Evolutionary conservation across 1,140 invertebrate species (phyloP), one percentile per base, ranked within the genome.

Genomic region (Harpegnathos saltator): DNA sequence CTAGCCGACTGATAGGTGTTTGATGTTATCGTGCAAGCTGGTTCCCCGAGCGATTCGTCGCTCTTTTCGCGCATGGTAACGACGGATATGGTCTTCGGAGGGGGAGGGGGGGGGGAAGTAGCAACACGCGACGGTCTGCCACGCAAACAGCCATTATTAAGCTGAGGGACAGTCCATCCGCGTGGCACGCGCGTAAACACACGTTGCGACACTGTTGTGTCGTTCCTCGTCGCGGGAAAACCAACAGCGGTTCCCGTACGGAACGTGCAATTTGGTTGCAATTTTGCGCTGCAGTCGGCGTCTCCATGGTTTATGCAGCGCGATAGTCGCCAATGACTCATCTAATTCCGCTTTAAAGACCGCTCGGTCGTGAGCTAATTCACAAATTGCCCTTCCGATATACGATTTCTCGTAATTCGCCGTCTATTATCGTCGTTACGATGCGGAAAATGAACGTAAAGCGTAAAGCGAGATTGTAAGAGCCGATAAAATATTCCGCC

Each of bases 401-500:
- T 69, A 12, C n/a, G 22, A 69, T 69, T 69, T 14, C 12, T 5
- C 75, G 52, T 52, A 69, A 80, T 80, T n/a, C n/a, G 9, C 17
- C 65, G 12, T 3, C 14, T 12, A 71, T 68, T 69, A 77, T 56
- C 48, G 4, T 77, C 61, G 44, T 77, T 3, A 54, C 24, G 7
- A 58, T n/a, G 19, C 52, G 19, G 61, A 68, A 77, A 80, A 59
- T 58, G 33, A 5, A 58, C 54, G 48, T 19, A 38, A n/a, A n/a
- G n/a, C n/a, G n/a, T n/a, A n/a, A n/a, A n/a, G 44, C 54, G 65
- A 77, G 44, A 65, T 78, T 56, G 29, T 56, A 58, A 69, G 33
- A 69, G 63, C 63, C 69, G 26, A 56, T 80, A 59, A 71, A 59
- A 66, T 66, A 69, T 71, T 58, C 33, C n/a, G 33, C 33, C 62